A percentile compares a stretch with the other conserved stretches of the same genome.
Evolutionary conservation across 2,797 vertebrate genomes (phyloP).

Genomic region (Melanotaenia parkinsoni): DNA sequence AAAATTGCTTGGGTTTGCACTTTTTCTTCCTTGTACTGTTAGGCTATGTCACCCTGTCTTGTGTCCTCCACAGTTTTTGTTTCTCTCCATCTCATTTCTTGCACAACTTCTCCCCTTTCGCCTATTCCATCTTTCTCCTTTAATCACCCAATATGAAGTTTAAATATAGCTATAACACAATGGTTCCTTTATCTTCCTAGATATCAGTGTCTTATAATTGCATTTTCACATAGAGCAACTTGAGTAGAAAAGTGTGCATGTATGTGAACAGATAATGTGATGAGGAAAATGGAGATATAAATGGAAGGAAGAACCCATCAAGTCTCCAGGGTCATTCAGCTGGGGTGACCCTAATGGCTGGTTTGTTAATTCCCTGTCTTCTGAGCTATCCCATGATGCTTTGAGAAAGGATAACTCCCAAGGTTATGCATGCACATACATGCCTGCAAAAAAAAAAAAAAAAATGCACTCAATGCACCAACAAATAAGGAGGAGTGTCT

Average conservation of each 20-base stretch:
- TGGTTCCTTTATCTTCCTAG: slow-evolving; percentile 59
- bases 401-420: slow-evolving; percentile 65
- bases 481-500: slow-evolving; percentile 36
- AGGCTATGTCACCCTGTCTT: slow-evolving; percentile 19
- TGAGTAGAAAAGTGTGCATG: slow-evolving; percentile 17
- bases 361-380: slow-evolving; percentile 66
- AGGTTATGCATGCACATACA: slow-evolving; percentile 69
- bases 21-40: slow-evolving; percentile 4
- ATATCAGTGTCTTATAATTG: slow-evolving; percentile 57
- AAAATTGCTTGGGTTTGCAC: slow-evolving; percentile 39
- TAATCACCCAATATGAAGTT: slow-evolving; percentile 24
- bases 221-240: slow-evolving; percentile 35
- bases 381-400: slow-evolving; percentile 68
- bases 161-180: slow-evolving; percentile 70
- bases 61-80: slow-evolving; percentile 26
- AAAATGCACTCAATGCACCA: slow-evolving; percentile 14
- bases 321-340: slow-evolving; percentile 58
- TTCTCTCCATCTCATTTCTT: slow-evolving; percentile 12
- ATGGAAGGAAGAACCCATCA: slow-evolving; percentile 1
- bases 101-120: not conserved
- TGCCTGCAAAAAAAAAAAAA: slow-evolving; percentile 33
- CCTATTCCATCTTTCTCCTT: slow-evolving; percentile 17
- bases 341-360: slow-evolving; percentile 68
- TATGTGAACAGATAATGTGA: slow-evolving; percentile 38
- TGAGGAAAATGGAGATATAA: slow-evolving; percentile 38